Base-by-base conservation (phyloP, 2,113 vertebrate genomes). In the Numida meleagris region DNA sequence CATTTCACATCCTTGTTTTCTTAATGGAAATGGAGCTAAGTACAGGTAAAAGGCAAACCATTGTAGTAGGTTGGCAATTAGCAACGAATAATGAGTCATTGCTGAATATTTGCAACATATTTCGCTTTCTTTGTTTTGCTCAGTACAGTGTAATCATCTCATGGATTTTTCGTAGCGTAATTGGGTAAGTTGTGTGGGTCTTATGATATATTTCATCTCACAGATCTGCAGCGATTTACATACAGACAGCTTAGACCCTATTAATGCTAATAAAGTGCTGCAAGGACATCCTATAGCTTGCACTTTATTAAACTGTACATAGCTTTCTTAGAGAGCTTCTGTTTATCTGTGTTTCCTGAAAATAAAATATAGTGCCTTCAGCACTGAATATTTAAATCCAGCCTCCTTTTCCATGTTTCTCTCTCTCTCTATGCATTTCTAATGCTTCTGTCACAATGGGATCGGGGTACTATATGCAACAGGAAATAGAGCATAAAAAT, bases 341-440 rank as follows among this genome's bases (percentile, higher is more conserved):
- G 94, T 93, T 94, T 87, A 92, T 95, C 91, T 88, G 59, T 7
- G 0, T 88, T 96, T 87, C 90, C 90, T 85, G 83, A 93, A 94
- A 95, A 82, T 92, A 95, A 96, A 89, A 84, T 93, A 77, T 76
- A 95, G 25, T 67, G 91, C 89, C 90, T 90, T 94, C 88, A 95
- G 96, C 86, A 71, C 45, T 91, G 87, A 88, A 94, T 96, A 95
- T 96, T 96, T 94, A 96, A 96, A 96, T 95, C 63, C 82, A 80
- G 70, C 42, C 84, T 95, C 67, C 55, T 92, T 86, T 70, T 67
- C 87, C 91, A 72, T 76, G 43, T 87, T 72, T 46, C 83, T 68
- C 61, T 75, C 77, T 84, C 67, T 68, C 77, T 92, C 94, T 89
- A 77, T 96, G 94, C 94, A 96, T 96, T 95, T 88, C 93, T 96